Evolutionary conservation across 2,888 invertebrate species (phyloP).

Genomic region (Strigamia transsilvanica): DNA sequence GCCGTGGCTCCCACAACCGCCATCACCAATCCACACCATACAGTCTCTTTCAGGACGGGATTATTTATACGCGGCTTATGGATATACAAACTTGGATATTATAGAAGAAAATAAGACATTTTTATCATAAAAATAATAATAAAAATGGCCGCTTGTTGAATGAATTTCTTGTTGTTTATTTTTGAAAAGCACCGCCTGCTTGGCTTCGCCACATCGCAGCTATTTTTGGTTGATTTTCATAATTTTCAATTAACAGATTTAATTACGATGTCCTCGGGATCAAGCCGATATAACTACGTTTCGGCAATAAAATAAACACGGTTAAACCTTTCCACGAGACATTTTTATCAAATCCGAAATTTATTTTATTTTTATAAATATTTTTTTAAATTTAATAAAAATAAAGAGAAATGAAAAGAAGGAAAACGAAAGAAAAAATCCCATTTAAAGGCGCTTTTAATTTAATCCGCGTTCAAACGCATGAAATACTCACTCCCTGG

Average conservation of each 20-base stretch:
- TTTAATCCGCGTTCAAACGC: conserved; percentile 10
- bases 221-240: conserved; percentile 24
- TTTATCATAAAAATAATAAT: neutral
- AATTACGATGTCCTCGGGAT: conserved; percentile 33
- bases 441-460: neutral
- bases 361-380: no score
- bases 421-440: neutral
- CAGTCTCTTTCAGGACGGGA: conserved; percentile 25
- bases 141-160: neutral
- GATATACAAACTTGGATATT: neutral
- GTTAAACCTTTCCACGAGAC: neutral
- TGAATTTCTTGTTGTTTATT: no score
- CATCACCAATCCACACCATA: conserved; percentile 36
- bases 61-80: neutral
- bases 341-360: neutral
- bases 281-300: neutral
- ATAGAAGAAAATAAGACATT: neutral
- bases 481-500: neutral
- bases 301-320: neutral
- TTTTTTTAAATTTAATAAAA: no score
- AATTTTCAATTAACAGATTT: conserved; percentile 37
- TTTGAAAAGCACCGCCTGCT: neutral
- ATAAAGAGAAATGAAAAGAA: neutral
- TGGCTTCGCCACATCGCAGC: conserved; percentile 1
- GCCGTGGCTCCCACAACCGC: conserved; percentile 32